Evolutionary conservation across 2,113 vertebrate species (phyloP), one percentile per base, ranked within the genome.

Genomic region (Sminthopsis crassicaudata): DNA sequence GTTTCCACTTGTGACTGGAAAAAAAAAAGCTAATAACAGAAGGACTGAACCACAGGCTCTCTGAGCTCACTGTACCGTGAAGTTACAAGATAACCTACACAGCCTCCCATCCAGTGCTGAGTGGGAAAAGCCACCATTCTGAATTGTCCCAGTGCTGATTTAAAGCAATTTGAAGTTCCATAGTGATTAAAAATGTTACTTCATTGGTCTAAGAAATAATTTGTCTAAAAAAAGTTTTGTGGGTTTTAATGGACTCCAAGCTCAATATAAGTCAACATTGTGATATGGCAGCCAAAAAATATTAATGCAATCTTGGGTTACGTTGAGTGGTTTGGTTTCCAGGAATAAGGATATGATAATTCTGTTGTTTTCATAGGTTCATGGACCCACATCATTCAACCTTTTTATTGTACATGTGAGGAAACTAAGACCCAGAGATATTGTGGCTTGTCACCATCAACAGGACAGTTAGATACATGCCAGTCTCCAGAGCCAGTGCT

Each of bases 181-280:
- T 84, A 84, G 23, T 42, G n/a, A 84, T 84, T 8, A 84, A 84
- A 84, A 22, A 42, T n/a, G 14, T 22, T 42, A 84, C n/a, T 42
- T 84, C n/a, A 42, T 84, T 84, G 7, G 5, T 23, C 67, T 36
- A 42, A 84, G 67, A 27, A 42, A 12, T 36, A 42, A 84, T 84
- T 84, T 84, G 67, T 76, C 67, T 76, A 16, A n/a, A 84, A 84
- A 84, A 84, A 84, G 67, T 84, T 84, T 84, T 84, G 67, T 84
- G 67, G 67, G 67, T 84, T 84, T 84, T 42, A 84, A 84, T 84
- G 67, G 67, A 42, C n/a, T 84, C 67, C n/a, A 84, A 42, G 67
- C 0, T n/a, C 19, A 84, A 42, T 84, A 84, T 84, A n/a, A 84
- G 36, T 84, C 67, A 84, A 42, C 67, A 84, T 1, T 42, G 67